Evolutionary conservation across 2,113 vertebrate species (phyloP), one percentile per base, ranked within the genome.

Genomic region (Pollachius pollachius): DNA sequence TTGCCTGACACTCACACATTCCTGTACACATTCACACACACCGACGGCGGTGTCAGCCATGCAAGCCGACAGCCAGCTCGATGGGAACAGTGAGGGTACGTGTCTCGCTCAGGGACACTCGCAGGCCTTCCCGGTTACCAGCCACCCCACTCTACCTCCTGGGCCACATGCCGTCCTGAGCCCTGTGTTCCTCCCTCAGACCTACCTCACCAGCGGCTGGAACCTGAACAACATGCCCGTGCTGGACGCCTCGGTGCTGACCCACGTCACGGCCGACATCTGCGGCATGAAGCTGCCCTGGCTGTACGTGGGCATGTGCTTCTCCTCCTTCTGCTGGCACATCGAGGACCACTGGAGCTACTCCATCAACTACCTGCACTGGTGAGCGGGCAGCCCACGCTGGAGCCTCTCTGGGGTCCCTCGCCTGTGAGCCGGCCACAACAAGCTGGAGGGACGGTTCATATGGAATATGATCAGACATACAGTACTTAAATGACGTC

Each of bases 331-430:
- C 87, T 99, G 97, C 71, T 99, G 97, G 97, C 97, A 99, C 65
- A 99, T 99, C 67, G 97, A 99, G 79, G 97, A 99, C 87, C 97
- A 99, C 68, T 99, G 97, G 97, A 99, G 97, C 90, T 99, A 99
- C 81, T 99, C 97, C 0, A 95, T 99, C 74, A 99, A 99, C 85
- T 99, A 98, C 78, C 89, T 99, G 77, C 97, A 99, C 77, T 98
- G 97, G 97, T 99, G 88, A 68, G 11, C 65, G 57, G 61, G 27
- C 64, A 30, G 23, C 23, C 52, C 62, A 21, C 19, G 19, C 17
- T 12, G 59, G 16, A 17, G 5, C 41, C 13, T 57, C 7, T 17
- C 5, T n/a, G n/a, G 6, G 54, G 54, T 1, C 54, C 15, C 54
- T 57, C 13, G 54, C n/a, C 9, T 16, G 17, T 57, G 41, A 48